These are phyloP conservation scores for Entomyzon cyanotis DNA, from an alignment of 2,113 vertebrate genomes.

Conservation along the genomic window DNA sequence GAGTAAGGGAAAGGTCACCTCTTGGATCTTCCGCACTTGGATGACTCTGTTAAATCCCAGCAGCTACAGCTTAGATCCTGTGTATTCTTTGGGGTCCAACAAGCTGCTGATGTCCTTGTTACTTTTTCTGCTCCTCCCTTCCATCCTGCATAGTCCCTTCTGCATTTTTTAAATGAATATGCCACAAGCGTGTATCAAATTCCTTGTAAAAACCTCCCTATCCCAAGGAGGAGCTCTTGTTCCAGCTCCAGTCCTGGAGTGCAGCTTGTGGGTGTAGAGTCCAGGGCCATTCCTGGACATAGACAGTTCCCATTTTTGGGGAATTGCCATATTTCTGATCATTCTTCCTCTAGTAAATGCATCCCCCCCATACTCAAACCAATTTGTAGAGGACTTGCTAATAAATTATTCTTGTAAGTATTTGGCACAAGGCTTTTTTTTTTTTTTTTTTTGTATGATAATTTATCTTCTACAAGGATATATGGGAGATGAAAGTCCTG, in stretches of 20 bases:
- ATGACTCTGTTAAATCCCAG: neutral
- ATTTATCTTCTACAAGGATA: neutral
- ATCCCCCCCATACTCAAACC: neutral
- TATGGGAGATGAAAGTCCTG: neutral
- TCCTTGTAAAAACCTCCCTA: neutral
- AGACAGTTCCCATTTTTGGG: neutral
- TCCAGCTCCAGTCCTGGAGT: neutral
- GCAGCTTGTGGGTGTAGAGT: neutral
- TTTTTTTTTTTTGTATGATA: neutral
- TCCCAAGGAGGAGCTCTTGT: neutral
- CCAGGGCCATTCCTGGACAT: neutral
- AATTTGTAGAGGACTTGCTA: neutral
- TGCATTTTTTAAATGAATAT: neutral
- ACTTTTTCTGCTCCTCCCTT: neutral
- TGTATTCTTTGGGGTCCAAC: neutral
- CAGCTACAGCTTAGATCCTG: neutral
- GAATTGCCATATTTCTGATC: neutral
- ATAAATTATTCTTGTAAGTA: neutral
- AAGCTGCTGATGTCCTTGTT: neutral
- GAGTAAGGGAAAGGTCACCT: neutral
- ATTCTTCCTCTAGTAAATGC: neutral
- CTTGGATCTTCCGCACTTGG: neutral
- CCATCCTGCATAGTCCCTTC: neutral
- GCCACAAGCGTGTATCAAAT: fast-evolving
- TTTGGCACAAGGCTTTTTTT: neutral